Conservation (phyloP, 35 echinoderm and acorn worm genomes). For the Heliocidaris tuberculata region DNA sequence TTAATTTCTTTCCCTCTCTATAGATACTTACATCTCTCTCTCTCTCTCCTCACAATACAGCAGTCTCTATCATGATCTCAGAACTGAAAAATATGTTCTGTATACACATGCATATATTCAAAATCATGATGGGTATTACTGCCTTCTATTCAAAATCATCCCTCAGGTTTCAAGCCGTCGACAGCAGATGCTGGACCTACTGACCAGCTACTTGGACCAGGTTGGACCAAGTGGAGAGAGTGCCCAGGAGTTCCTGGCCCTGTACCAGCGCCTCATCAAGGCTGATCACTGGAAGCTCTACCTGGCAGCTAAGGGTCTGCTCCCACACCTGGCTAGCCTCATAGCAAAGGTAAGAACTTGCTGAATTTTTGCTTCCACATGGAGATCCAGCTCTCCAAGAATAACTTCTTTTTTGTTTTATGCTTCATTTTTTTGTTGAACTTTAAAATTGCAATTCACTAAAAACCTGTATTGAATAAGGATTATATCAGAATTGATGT, state of each 20-base stretch:
- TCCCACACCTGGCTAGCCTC: constrained; percentile 87
- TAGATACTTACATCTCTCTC: not conserved
- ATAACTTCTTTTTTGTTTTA: too few relatives aligned
- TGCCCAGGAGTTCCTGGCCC: constrained; percentile 87
- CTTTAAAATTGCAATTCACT: too few relatives aligned
- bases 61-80: not conserved
- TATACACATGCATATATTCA: not conserved
- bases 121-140: not conserved
- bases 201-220: constrained; percentile 97
- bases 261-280: constrained; percentile 93
- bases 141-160: not conserved
- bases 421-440: too few relatives aligned
- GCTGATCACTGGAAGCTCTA: constrained; percentile 98
- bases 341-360: constrained; percentile 74
- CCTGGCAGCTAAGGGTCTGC: constrained; percentile 89
- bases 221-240: constrained; percentile 94
- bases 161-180: constrained; percentile 88
- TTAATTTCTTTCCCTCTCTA: not conserved
- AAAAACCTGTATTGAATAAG: too few relatives aligned
- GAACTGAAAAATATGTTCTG: not conserved
- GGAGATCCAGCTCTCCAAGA: not conserved
- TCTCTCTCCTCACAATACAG: not conserved
- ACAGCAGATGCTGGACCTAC: constrained; percentile 96
- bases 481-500: too few relatives aligned
- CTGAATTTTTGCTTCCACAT: not conserved